phyloP scores from a whole-genome alignment of 2,797 vertebrate species.

The Hafferia zeledoni region DNA sequence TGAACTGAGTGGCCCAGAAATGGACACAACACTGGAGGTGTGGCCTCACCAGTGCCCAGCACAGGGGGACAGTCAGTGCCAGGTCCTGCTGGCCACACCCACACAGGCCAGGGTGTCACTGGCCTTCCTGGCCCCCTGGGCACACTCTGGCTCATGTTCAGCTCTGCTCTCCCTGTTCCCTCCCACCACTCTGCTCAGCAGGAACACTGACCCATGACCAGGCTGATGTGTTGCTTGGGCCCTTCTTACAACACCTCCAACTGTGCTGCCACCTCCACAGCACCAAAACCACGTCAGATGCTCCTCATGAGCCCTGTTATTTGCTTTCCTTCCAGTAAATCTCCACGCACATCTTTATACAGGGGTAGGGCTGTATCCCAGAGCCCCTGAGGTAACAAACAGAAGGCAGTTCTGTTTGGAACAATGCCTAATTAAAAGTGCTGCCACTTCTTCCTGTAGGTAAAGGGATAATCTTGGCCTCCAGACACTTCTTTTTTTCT shows the following conservation, averaged over 20 bases:
- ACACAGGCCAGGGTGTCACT: neutral
- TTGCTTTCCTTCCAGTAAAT: neutral
- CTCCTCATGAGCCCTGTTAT: neutral
- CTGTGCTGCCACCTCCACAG: neutral
- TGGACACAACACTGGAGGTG: fast-evolving
- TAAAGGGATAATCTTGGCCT: neutral
- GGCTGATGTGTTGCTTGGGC: neutral
- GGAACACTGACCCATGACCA: neutral
- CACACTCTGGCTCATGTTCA: neutral
- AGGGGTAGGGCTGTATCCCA: neutral
- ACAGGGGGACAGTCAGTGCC: fast-evolving
- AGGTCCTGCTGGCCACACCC: neutral
- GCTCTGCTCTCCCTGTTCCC: neutral
- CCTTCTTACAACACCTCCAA: neutral
- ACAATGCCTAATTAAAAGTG: neutral
- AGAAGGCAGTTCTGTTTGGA: neutral
- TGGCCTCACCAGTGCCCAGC: neutral
- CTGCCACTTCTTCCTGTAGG: neutral
- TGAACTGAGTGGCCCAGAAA: neutral
- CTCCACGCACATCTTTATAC: neutral
- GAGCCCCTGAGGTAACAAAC: neutral
- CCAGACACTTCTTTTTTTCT: neutral
- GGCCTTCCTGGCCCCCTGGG: neutral
- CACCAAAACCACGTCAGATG: neutral
- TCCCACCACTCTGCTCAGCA: neutral